phyloP scores from a whole-genome alignment of 2,113 vertebrate genomes.

The Pardalotus punctatus region DNA sequence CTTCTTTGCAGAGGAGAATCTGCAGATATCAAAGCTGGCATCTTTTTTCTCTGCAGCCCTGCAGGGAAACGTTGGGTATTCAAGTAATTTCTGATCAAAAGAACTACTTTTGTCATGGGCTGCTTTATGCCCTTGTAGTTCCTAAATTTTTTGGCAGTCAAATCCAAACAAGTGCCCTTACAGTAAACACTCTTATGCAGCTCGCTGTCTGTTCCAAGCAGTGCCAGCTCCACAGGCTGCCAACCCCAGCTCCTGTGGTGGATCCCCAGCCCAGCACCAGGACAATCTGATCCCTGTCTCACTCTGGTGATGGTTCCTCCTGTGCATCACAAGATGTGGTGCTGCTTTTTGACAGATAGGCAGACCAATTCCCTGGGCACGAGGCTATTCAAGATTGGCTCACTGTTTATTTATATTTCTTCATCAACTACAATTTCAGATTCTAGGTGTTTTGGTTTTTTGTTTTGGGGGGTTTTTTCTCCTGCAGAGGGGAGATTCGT shows the following conservation, averaged over 20 bases:
- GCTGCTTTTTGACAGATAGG: background rate
- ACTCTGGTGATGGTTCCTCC: background rate
- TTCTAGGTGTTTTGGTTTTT: background rate
- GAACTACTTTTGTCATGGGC: background rate
- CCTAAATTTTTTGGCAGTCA: background rate
- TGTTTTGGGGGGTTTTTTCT: background rate
- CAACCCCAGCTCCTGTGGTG: background rate
- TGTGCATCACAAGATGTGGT: background rate
- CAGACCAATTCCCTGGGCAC: background rate
- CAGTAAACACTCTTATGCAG: background rate
- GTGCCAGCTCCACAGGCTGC: background rate
- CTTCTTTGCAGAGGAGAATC: background rate
- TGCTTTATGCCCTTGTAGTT: background rate
- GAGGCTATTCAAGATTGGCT: background rate
- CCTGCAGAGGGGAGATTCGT: background rate
- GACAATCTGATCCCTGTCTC: background rate
- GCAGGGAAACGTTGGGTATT: background rate
- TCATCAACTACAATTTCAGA: background rate
- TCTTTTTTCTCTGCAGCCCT: background rate
- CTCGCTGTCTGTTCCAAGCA: background rate
- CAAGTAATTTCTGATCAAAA: background rate
- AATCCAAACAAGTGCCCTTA: background rate
- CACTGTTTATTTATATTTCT: background rate
- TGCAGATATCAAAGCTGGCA: background rate
- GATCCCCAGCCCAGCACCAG: background rate